Conservation (phyloP, 2,888 invertebrate genomes). For the Agrenia bidenticulata region DNA sequence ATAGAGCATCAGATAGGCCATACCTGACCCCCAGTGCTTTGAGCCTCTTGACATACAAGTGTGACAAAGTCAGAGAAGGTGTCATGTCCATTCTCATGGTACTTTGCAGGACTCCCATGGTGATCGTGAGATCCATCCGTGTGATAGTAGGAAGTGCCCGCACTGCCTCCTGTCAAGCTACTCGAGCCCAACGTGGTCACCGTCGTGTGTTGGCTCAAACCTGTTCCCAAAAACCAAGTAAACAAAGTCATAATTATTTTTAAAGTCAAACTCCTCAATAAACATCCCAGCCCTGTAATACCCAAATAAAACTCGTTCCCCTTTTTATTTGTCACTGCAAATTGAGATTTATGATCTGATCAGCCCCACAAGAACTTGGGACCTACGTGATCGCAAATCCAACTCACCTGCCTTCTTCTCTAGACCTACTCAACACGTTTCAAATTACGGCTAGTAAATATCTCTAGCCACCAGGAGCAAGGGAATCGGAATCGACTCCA, state of each 20-base stretch:
- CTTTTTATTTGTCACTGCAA: no score
- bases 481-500: not conserved
- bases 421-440: conserved; percentile 18
- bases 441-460: conserved; percentile 12
- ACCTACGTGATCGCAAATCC: no score
- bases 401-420: no score
- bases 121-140: conserved; percentile 61
- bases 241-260: conserved; percentile 3
- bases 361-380: no score
- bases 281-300: not conserved
- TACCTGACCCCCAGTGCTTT: conserved; percentile 57
- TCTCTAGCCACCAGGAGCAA: not conserved
- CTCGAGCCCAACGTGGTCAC: conserved; percentile 60
- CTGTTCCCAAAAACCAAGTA: conserved; percentile 25
- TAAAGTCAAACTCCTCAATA: not conserved
- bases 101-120: conserved; percentile 62
- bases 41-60: conserved; percentile 92
- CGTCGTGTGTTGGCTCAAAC: conserved; percentile 59
- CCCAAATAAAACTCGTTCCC: no score
- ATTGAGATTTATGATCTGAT: no score
- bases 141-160: conserved; percentile 57
- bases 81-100: conserved; percentile 79
- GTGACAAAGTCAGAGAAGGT: conserved; percentile 94
- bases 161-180: conserved; percentile 57
- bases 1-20: not conserved